phyloP scores from a whole-genome alignment of 2,113 vertebrate genomes.

The Turdus rufiventris region DNA sequence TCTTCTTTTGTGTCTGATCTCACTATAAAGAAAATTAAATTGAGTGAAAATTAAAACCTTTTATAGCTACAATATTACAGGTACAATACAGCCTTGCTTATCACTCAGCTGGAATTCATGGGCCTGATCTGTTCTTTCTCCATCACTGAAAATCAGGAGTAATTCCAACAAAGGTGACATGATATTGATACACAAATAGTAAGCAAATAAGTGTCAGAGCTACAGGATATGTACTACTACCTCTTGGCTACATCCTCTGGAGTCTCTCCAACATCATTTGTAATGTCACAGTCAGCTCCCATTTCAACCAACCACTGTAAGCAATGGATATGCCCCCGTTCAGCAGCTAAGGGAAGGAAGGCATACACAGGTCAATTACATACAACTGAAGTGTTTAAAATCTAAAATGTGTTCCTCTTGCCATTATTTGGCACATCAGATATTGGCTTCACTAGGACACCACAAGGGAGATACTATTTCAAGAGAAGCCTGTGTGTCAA shows the following conservation, averaged over 20 bases:
- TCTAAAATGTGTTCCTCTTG: background rate
- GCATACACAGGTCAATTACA: background rate
- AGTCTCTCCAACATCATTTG: conserved; percentile 73
- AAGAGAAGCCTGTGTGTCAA: background rate
- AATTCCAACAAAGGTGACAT: background rate
- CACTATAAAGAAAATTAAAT: background rate
- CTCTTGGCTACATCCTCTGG: conserved; percentile 79
- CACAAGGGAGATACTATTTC: background rate
- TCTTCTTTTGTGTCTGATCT: background rate
- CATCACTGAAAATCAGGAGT: background rate
- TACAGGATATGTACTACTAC: conserved; percentile 47
- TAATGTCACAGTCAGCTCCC: conserved; percentile 76
- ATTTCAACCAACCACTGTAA: conserved; percentile 78
- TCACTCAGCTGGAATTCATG: background rate
- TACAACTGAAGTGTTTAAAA: background rate
- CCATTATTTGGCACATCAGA: background rate
- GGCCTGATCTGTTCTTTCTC: background rate
- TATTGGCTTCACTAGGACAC: background rate
- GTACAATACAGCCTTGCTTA: background rate
- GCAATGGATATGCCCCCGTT: conserved; percentile 73
- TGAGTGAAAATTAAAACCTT: background rate
- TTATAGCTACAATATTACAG: background rate
- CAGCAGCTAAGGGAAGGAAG: conserved; percentile 71
- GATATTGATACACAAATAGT: background rate
- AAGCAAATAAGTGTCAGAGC: background rate